Evolutionary conservation across 2,797 vertebrate genomes (phyloP), one percentile per base, ranked within the genome.

Genomic region (Pantherophis vulpinus): DNA sequence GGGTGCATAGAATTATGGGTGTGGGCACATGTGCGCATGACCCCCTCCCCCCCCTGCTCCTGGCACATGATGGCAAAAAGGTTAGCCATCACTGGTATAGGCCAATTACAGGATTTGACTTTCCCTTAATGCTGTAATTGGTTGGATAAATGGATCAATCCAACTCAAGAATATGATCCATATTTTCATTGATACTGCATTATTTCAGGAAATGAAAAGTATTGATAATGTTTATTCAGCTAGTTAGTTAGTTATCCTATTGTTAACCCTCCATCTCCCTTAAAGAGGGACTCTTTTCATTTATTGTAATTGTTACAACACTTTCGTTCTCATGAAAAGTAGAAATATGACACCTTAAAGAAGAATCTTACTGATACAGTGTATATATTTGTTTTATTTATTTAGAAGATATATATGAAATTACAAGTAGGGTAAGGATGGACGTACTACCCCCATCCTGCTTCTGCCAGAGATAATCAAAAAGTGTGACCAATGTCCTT

Each of bases 141-240:
- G 93, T 90, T 88, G 55, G 93, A 90, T 94, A 93, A 63, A 79
- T 29, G 54, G 18, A 29, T 32, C 90, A 87, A 54, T 93, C 92
- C 66, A 87, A 94, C 94, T 90, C 74, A 29, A 18, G 66, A 29
- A 18, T n/a, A 90, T 89, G 87, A 29, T 47, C 8, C 27, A 29
- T 1, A 0, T 91, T 92, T 93, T 86, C 88, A 0, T 88, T 1
- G 91, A 25, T 94, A 7, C 70, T 11, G 27, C 79, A 47, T 89
- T 91, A 32, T 74, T 55, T 88, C 2, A 63, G 47, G 25, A 91
- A 93, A 90, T 88, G 8, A 56, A 83, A 37, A 27, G 79, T 32
- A 83, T 37, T 29, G 0, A 0, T 0, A 90, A 60, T 29, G 55
- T 55, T 32, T 42, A 51, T 59, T 37, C 42, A 90, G 37, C 86